Base-by-base conservation (phyloP, 1,140 invertebrate species). In the Sycophaga agraensis region DNA sequence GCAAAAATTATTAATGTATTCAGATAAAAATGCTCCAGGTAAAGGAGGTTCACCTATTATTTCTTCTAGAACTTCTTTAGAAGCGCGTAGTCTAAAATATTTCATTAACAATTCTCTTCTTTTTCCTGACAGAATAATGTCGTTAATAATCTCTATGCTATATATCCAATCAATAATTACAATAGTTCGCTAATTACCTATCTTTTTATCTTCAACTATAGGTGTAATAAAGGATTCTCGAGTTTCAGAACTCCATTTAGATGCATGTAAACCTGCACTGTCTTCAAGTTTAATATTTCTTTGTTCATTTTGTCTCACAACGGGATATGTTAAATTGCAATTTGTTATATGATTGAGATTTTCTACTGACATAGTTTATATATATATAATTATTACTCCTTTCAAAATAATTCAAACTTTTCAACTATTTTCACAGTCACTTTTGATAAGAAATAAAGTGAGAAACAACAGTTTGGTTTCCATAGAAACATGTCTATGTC, bases 1-100 rank as follows among this genome's bases (percentile, higher is more conserved):
- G 19, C 67, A 68, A 65, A 63, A 70, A 26, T 66, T 66, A 12
- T 68, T 51, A 42, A 66, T 48, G 37, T 70, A 70, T 59, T 70
- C 69, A 45, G 49, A 62, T 17, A 43, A 54, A 43, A 14, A 37
- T 43, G 40, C 37, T 48, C 56, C 55, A 22, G 59, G 9, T 37
- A 55, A 42, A 39, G 54, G 42, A 19, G 55, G 31, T 61, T 65
- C 59, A 19, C 46, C 46, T 11, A 63, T 46, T n/a, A 65, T 54
- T 59, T 56, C 61, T 17, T 65, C 39, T 39, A 64, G 48, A 48
- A 40, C 51, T 46, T 63, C 59, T 64, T 64, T 59, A 26, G 26
- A 39, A 58, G 63, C 66, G 22, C 28, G 45, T 22, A 59, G 34
- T 54, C 53, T 49, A 55, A 67, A 65, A 65, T 59, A 67, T 51